Evolutionary conservation across 1,140 invertebrate species (phyloP).

Genomic region (Drosophila miranda): DNA sequence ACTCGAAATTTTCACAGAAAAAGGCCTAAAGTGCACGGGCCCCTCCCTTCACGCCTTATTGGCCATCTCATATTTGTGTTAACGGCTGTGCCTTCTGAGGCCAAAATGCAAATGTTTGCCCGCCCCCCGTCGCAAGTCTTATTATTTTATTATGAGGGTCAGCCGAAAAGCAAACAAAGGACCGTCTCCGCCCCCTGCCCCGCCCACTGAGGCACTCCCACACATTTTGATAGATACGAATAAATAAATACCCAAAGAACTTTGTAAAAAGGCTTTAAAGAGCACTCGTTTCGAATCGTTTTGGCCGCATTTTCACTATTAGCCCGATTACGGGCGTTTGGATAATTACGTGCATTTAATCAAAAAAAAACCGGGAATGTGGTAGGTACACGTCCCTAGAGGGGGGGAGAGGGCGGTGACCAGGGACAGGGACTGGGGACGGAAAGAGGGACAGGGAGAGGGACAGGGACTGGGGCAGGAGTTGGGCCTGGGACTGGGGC

Average conservation of each 20-base stretch:
- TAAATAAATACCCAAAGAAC: slow-evolving; percentile 25
- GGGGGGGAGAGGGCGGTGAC: too few relatives aligned
- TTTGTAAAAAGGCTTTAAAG: neutral
- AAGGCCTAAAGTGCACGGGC: neutral
- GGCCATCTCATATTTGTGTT: slow-evolving; percentile 46
- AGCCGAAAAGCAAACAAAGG: slow-evolving; percentile 50
- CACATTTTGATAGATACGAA: slow-evolving; percentile 31
- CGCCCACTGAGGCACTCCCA: neutral
- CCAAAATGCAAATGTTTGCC: slow-evolving; percentile 57
- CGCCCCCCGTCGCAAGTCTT: slow-evolving; percentile 44
- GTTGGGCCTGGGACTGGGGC: too few relatives aligned
- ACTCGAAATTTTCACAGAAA: too few relatives aligned
- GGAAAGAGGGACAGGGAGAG: too few relatives aligned
- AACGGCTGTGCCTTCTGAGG: slow-evolving; percentile 36
- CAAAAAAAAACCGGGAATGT: slow-evolving; percentile 7
- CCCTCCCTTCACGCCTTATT: too few relatives aligned
- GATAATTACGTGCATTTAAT: slow-evolving; percentile 68
- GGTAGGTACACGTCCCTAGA: too few relatives aligned
- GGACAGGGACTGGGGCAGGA: too few relatives aligned
- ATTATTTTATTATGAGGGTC: slow-evolving; percentile 62
- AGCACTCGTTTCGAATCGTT: slow-evolving; percentile 12
- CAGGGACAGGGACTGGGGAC: too few relatives aligned
- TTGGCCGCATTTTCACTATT: slow-evolving; percentile 42
- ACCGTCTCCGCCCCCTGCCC: neutral
- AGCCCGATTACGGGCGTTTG: slow-evolving; percentile 10